Base-by-base conservation (phyloP, 2,797 vertebrate species). In the Helostoma temminkii region DNA sequence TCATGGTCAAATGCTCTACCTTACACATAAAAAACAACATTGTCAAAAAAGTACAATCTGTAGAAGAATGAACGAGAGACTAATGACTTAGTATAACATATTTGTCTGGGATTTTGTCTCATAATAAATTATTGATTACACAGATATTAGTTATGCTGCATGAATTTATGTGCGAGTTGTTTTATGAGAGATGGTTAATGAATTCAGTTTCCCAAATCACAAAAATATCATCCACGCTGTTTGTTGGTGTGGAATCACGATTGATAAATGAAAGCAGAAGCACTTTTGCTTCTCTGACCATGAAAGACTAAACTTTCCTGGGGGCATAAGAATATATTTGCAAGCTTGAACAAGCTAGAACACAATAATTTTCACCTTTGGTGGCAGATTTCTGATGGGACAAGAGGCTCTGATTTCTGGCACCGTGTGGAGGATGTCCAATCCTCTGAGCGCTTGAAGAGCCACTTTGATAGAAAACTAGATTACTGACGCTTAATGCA, bases 311-410 rank as follows among this genome's bases (percentile, higher is more conserved):
- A 80, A 46, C 45, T 59, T 49, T 62, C 81, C 74, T 48, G 59
- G 22, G 54, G 71, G 66, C 59, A 49, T 12, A 6, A 63, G 52
- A 76, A 76, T 70, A 77, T 39, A 76, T 84, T 80, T 85, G 67
- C 67, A 57, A 78, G 47, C 67, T 22, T 1, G 3, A 81, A 69
- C 39, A 21, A 9, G 41, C 47, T 60, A 14, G 37, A 77, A 66
- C 48, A 70, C 63, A 50, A 68, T 64, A 28, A 81, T 82, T 82
- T 76, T 76, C 81, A 74, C 81, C 75, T 80, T 68, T 70, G 69
- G 78, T 72, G 71, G 83, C 42, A 52, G 56, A 55, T 64, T 78
- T 74, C 41, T 59, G 79, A 72, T 36, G 74, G 76, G 54, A 66
- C 66, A 30, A 76, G 75, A 71, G 74, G 32, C 45, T 30, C 64